Evolutionary conservation across 2,113 vertebrate species (phyloP).

Genomic region (Nothoprocta perdicaria): DNA sequence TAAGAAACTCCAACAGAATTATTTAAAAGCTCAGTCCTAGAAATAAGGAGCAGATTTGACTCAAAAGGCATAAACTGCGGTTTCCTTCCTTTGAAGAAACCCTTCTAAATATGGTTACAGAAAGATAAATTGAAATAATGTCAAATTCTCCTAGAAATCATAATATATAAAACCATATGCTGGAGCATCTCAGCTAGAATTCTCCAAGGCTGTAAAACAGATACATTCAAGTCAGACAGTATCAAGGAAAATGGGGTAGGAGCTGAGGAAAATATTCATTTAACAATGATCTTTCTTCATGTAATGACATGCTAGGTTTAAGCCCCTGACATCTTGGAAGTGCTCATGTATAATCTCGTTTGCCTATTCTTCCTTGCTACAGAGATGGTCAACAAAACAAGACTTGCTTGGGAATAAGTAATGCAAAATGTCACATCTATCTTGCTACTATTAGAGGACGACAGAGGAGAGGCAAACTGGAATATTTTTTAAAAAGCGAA

Average conservation of each 20-base stretch:
- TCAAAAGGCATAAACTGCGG: background rate
- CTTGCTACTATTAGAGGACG: background rate
- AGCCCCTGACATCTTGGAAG: constrained; percentile 28
- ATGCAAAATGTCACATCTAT: background rate
- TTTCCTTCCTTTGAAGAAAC: constrained; percentile 39
- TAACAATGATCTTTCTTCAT: constrained; percentile 14
- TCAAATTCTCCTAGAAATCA: constrained; percentile 17
- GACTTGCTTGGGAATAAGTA: constrained; percentile 34
- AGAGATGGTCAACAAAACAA: constrained; percentile 57
- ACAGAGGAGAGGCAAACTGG: background rate
- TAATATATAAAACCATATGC: constrained; percentile 19
- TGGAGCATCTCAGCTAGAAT: constrained; percentile 29
- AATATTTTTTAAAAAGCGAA: background rate
- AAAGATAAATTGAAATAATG: background rate
- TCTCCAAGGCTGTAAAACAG: background rate
- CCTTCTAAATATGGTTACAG: constrained; percentile 8
- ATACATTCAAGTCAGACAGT: background rate
- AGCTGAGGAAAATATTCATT: constrained; percentile 33
- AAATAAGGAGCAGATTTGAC: constrained; percentile 21
- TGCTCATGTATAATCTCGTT: constrained; percentile 44
- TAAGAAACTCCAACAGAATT: background rate
- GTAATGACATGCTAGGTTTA: constrained; percentile 3
- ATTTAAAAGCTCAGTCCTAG: constrained; percentile 10
- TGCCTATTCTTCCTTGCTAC: constrained; percentile 31
- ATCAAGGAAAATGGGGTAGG: constrained; percentile 10